These are phyloP conservation scores for Mimumesa dahlbomi DNA, from an alignment of 2,888 invertebrate species.

Conservation along the genomic window DNA sequence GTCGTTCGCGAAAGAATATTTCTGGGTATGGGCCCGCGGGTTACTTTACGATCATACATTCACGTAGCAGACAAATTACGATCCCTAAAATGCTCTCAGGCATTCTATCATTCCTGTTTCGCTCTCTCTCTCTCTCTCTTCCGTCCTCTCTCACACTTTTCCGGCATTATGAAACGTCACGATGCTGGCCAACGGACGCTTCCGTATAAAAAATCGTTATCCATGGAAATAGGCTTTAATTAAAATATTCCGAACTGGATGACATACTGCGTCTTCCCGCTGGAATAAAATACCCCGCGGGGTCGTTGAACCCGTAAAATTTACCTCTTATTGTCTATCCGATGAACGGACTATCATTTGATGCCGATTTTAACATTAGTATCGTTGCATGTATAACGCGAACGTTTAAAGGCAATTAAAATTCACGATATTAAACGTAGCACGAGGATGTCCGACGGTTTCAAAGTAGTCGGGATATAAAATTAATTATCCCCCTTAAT, in stretches of 20 bases:
- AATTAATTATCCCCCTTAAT: slow-evolving; percentile 62
- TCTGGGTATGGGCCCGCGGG: slow-evolving; percentile 21
- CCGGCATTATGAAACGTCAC: slow-evolving; percentile 10
- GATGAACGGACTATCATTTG: too few species aligned
- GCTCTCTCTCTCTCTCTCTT: background rate
- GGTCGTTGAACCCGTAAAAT: slow-evolving; percentile 42
- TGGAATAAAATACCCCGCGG: too few species aligned
- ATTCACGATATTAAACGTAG: too few species aligned
- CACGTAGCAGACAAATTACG: slow-evolving; percentile 56
- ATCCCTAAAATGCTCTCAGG: slow-evolving; percentile 43
- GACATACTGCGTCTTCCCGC: slow-evolving; percentile 26
- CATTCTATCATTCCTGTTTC: slow-evolving; percentile 25
- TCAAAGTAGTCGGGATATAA: too few species aligned
- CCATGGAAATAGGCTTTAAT: slow-evolving; percentile 58
- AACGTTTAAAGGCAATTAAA: too few species aligned
- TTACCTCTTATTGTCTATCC: too few species aligned
- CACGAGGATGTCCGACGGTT: too few species aligned
- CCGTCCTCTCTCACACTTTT: slow-evolving; percentile 1
- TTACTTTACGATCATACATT: slow-evolving; percentile 57
- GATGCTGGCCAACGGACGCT: slow-evolving; percentile 11
- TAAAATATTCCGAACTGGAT: slow-evolving; percentile 57
- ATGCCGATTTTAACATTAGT: too few species aligned
- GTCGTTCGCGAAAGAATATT: slow-evolving; percentile 32
- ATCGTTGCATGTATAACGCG: too few species aligned
- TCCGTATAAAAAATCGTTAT: slow-evolving; percentile 41